Base-by-base conservation (phyloP, 2,113 vertebrate genomes). In the Epinephelus moara region DNA sequence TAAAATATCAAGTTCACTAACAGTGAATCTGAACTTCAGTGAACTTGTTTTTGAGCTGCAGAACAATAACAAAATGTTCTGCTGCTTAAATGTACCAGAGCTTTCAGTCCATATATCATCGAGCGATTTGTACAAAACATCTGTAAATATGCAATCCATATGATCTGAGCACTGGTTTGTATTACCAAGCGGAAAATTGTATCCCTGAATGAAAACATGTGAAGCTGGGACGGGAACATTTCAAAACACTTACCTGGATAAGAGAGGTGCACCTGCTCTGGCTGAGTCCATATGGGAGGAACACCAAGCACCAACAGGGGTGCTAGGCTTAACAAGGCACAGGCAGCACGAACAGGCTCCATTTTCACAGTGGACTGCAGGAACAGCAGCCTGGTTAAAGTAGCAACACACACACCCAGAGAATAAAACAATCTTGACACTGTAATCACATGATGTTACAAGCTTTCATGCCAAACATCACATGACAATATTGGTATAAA, bases 261-360 rank as follows among this genome's bases (percentile, higher is more conserved):
- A 23, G 95, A 95, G 60, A 95, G 85, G 82, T 96, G 95, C 56
- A 95, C 93, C 86, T 96, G 95, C 69, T 96, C 95, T 18, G 95
- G 95, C 62, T 96, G 94, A 23, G 87, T 93, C 85, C 86, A 86
- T 25, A 94, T 70, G 18, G 94, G 94, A 49, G 91, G 90, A 67
- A 91, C 74, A 61, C 82, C 50, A 3, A 89, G 76, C 57, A 90
- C 93, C 82, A 91, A 23, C 42, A 90, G 63, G 1, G 92, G 89
- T 49, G 83, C 82, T 14, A 92, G 68, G 75, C 67, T 80, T 2
- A 94, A 72, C 67, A 86, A 59, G 17, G 56, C 60, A 37, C 33
- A 88, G 40, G 76, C 86, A 85, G 78, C 40, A 23, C 13, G 53
- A 52, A 76, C 3, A 56, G 78, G 59, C 19, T 14, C 47, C 93